These are phyloP conservation scores for Pachymerium ferrugineum DNA, from an alignment of 2,888 invertebrate species.

Conservation along the genomic window DNA sequence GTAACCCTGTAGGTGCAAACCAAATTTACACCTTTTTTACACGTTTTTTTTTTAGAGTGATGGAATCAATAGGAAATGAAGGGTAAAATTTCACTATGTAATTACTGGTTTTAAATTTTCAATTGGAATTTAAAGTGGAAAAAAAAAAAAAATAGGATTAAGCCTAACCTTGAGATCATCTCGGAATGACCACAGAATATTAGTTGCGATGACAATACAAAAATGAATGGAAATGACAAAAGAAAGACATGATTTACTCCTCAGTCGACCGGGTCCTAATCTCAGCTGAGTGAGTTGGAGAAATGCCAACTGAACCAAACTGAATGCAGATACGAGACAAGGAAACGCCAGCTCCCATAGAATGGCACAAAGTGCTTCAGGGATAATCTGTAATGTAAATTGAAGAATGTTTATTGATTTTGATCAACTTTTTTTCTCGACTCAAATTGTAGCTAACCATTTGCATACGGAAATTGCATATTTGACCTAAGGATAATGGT, in stretches of 20 bases:
- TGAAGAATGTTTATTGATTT: not conserved
- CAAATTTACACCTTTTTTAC: too few relatives aligned
- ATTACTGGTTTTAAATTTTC: too few relatives aligned
- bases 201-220: slow-evolving; percentile 51
- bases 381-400: slow-evolving; percentile 48
- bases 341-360: slow-evolving; percentile 57
- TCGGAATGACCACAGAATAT: slow-evolving; percentile 50
- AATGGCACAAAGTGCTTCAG: slow-evolving; percentile 52
- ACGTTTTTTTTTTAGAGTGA: too few relatives aligned
- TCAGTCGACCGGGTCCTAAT: slow-evolving; percentile 52
- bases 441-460: too few relatives aligned
- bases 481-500: too few relatives aligned
- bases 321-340: slow-evolving; percentile 55
- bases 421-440: too few relatives aligned
- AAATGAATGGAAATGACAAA: slow-evolving; percentile 55
- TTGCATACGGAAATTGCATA: too few relatives aligned
- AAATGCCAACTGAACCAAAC: slow-evolving; percentile 55
- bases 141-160: not conserved
- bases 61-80: too few relatives aligned
- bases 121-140: not conserved
- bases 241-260: slow-evolving; percentile 52
- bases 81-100: too few relatives aligned
- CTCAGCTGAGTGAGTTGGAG: slow-evolving; percentile 55
- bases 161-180: slow-evolving; percentile 41
- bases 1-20: too few relatives aligned